Evolutionary conservation across 2,888 invertebrate genomes (phyloP).

Genomic region (Caenorhabditis doughertyi): DNA sequence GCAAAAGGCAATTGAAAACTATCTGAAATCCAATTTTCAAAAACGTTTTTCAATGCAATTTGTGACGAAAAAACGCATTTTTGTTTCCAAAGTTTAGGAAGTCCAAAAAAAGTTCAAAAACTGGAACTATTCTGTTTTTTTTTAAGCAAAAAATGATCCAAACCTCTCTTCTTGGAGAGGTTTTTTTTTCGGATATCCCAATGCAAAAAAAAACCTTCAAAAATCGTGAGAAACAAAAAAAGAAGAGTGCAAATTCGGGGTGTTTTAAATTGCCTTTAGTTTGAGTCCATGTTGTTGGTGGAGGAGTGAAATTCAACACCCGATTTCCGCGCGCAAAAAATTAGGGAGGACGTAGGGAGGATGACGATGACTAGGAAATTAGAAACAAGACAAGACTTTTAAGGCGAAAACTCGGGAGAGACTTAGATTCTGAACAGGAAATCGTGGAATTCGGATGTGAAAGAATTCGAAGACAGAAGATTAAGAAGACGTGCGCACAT

Average conservation of each 20-base stretch:
- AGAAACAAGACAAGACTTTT: no score
- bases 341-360: background rate
- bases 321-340: conserved; percentile 35
- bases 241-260: background rate
- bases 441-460: no score
- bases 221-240: background rate
- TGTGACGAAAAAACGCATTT: background rate
- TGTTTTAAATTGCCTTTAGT: no score
- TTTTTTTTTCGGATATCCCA: no score
- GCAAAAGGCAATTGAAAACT: no score
- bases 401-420: no score
- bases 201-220: background rate
- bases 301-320: conserved; percentile 54
- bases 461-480: background rate
- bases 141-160: no score
- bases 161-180: no score
- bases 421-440: no score
- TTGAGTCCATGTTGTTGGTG: background rate
- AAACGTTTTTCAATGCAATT: no score
- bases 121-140: no score
- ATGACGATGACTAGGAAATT: background rate
- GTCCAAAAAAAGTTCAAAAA: background rate
- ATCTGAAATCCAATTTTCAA: no score
- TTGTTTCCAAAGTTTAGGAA: background rate
- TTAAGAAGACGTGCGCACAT: background rate